A percentile compares a stretch with the other conserved stretches of the same genome.
Evolutionary conservation across 2,797 vertebrate genomes (phyloP).

Genomic region (Dermochelys coriacea): DNA sequence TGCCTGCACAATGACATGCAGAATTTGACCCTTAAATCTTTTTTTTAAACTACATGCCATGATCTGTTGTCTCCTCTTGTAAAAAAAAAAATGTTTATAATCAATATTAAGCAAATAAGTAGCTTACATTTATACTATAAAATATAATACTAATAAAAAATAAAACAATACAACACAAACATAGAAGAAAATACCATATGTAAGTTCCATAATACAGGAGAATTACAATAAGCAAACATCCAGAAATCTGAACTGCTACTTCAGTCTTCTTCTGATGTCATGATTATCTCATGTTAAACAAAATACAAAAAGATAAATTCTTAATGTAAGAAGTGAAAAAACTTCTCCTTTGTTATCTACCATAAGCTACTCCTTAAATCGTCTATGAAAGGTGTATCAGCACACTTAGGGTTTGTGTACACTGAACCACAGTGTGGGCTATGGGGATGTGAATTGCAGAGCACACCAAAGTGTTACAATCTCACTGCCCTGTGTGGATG

Average conservation of each 20-base stretch:
- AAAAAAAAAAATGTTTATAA: neutral
- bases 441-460: no score
- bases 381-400: neutral
- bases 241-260: neutral
- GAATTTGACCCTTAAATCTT: neutral
- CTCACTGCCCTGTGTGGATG: no score
- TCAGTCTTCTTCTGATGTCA: neutral
- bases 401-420: no score
- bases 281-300: neutral
- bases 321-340: neutral
- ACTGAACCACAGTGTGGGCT: no score
- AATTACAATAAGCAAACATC: neutral
- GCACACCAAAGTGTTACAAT: no score
- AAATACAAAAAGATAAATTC: neutral
- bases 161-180: neutral
- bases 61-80: neutral
- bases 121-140: neutral
- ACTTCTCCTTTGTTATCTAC: neutral
- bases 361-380: neutral
- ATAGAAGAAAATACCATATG: neutral
- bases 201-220: neutral
- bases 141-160: neutral
- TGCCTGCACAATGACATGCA: neutral
- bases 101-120: conserved; percentile 27
- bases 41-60: neutral